A percentile compares a stretch with the other conserved stretches of the same genome.
These are phyloP conservation scores for Zingel zingel DNA, from an alignment of 2,113 vertebrate species.

Conservation along the genomic window DNA sequence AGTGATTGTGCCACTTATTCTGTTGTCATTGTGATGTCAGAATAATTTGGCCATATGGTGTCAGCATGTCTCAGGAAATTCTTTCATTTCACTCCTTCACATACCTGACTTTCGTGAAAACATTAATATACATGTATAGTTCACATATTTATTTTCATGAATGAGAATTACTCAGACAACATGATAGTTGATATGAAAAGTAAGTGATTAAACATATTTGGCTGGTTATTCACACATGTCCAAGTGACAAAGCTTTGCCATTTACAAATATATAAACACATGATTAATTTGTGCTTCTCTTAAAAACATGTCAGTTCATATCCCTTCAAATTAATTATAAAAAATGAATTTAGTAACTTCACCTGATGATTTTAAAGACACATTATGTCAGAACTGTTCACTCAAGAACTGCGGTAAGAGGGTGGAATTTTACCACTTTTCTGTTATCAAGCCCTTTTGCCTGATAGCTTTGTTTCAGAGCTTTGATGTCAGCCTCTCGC, in stretches of 20 bases:
- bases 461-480: conserved; percentile 45
- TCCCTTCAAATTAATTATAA: not conserved
- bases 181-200: not conserved
- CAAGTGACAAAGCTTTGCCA: not conserved
- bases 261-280: not conserved
- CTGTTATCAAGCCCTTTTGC: conserved; percentile 12
- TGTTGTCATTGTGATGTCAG: conserved; percentile 6
- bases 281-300: not conserved
- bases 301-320: not conserved
- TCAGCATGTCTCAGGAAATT: conserved; percentile 17
- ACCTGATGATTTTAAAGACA: not conserved
- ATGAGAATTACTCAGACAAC: not conserved
- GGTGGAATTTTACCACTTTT: conserved; percentile 25
- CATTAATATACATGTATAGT: too few relatives aligned
- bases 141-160: not conserved
- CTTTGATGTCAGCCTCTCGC: conserved; percentile 82
- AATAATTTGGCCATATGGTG: conserved; percentile 27
- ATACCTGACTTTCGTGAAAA: too few relatives aligned
- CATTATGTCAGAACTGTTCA: not conserved
- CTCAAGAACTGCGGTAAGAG: not conserved
- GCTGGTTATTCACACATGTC: not conserved
- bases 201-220: too few relatives aligned
- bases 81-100: not conserved
- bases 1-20: conserved; percentile 40
- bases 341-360: not conserved